Conservation (phyloP, 2,888 invertebrate genomes). For the Caenorhabditis sulstoni region DNA sequence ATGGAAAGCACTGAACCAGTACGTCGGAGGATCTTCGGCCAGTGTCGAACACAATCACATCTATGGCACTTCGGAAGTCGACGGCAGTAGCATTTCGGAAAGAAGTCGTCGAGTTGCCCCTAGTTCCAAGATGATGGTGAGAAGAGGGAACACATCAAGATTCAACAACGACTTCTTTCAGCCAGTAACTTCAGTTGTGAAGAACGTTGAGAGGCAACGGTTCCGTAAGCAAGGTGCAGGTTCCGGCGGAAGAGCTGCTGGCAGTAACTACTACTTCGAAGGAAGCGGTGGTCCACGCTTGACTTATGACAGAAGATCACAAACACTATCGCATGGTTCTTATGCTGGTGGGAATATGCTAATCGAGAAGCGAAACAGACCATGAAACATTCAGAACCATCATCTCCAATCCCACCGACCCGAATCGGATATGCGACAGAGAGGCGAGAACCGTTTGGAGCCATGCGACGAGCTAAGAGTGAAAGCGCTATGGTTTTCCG, state of each 20-base stretch:
- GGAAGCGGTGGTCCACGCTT: constrained; percentile 52
- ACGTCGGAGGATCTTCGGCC: constrained; percentile 41
- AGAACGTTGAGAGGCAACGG: constrained; percentile 74
- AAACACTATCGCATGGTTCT: constrained; percentile 62
- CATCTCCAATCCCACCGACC: constrained; percentile 49
- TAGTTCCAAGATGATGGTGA: constrained; percentile 42
- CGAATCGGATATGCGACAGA: constrained; percentile 56
- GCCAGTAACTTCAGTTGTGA: constrained; percentile 70
- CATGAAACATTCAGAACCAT: constrained; percentile 48
- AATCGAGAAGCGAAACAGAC: too few species aligned
- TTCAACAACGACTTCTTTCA: constrained; percentile 38
- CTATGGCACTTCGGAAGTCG: constrained; percentile 63
- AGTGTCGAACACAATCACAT: constrained; percentile 61
- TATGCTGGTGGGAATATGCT: constrained; percentile 37
- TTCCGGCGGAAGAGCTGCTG: constrained; percentile 65
- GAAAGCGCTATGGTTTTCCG: constrained; percentile 72
- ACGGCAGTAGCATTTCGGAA: constrained; percentile 53
- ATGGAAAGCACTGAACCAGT: constrained; percentile 65
- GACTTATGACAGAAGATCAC: constrained; percentile 62
- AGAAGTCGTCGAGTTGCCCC: constrained; percentile 49
- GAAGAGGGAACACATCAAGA: neutral
- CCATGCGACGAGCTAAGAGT: constrained; percentile 77
- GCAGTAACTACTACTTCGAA: constrained; percentile 67
- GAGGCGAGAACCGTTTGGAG: constrained; percentile 60
- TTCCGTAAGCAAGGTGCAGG: constrained; percentile 72